These are phyloP conservation scores for Ernsta delagoae DNA, from an alignment of 2,888 invertebrate species.

Conservation along the genomic window DNA sequence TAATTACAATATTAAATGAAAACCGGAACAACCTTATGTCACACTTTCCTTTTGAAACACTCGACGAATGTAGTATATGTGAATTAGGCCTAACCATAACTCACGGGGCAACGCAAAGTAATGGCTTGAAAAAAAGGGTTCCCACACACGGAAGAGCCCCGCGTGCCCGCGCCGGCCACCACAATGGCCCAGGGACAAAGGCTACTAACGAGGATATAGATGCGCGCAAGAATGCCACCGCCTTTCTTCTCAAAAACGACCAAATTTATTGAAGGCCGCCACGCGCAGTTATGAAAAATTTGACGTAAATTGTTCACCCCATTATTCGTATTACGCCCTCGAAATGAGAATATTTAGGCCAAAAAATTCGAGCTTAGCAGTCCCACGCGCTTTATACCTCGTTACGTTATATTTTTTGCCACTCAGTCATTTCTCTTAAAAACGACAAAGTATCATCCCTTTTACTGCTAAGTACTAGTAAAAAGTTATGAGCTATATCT, in stretches of 20 bases:
- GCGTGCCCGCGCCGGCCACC: conserved; percentile 29
- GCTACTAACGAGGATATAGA: conserved; percentile 47
- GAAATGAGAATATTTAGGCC: conserved; percentile 35
- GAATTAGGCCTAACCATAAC: conserved; percentile 3
- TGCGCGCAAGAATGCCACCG: conserved; percentile 37
- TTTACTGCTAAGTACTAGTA: neutral
- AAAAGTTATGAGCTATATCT: conserved; percentile 2
- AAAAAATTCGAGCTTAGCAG: conserved; percentile 25
- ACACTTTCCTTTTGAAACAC: no score
- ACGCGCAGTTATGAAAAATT: conserved; percentile 31
- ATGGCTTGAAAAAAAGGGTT: conserved; percentile 44
- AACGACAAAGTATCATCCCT: conserved; percentile 8
- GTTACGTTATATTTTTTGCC: conserved; percentile 20
- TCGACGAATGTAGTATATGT: neutral
- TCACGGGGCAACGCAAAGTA: conserved; percentile 33
- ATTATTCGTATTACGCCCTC: conserved; percentile 36
- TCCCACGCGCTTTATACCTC: conserved; percentile 17
- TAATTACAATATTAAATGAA: no score
- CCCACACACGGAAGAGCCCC: conserved; percentile 22
- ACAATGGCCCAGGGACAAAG: conserved; percentile 45
- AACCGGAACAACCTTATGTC: no score
- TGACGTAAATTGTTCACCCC: conserved; percentile 34
- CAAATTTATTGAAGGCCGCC: conserved; percentile 34
- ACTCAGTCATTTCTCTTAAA: conserved; percentile 1
- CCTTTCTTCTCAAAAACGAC: conserved; percentile 35